These are phyloP conservation scores for Chloroceryle aenea DNA, from an alignment of 2,113 vertebrate species.

Conservation along the genomic window DNA sequence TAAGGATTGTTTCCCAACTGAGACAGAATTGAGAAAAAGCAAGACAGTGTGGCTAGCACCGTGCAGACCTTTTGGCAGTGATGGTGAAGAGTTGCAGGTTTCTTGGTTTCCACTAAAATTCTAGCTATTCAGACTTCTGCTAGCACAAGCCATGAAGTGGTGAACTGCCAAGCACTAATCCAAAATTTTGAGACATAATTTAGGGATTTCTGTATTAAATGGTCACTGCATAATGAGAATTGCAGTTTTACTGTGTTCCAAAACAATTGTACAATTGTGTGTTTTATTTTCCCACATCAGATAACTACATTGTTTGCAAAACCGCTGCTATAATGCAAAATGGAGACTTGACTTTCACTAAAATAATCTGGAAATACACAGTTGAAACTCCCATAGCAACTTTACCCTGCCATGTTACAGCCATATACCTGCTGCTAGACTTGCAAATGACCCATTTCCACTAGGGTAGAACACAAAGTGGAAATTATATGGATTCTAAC, in stretches of 20 bases:
- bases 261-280: slow-evolving; percentile 11
- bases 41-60: neutral
- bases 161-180: slow-evolving; percentile 2
- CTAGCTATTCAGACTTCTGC: neutral
- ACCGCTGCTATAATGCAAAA: neutral
- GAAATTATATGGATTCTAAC: slow-evolving; percentile 10
- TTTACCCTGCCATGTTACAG: slow-evolving; percentile 33
- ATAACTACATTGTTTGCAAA: slow-evolving; percentile 42
- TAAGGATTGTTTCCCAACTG: slow-evolving; percentile 1
- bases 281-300: slow-evolving; percentile 52
- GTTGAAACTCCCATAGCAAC: slow-evolving; percentile 40
- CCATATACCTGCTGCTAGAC: slow-evolving; percentile 49
- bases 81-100: neutral
- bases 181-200: slow-evolving; percentile 37
- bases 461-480: neutral
- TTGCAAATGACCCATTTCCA: slow-evolving; percentile 46
- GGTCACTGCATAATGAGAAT: slow-evolving; percentile 13
- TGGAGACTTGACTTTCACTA: slow-evolving; percentile 30
- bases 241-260: slow-evolving; percentile 29
- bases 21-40: neutral
- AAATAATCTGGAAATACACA: slow-evolving; percentile 12
- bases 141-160: neutral
- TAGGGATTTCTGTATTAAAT: slow-evolving; percentile 17
- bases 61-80: slow-evolving; percentile 15
- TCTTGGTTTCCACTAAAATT: neutral